These are phyloP conservation scores for Sphenodon punctatus DNA, from an alignment of 2,797 vertebrate genomes.

Conservation along the genomic window DNA sequence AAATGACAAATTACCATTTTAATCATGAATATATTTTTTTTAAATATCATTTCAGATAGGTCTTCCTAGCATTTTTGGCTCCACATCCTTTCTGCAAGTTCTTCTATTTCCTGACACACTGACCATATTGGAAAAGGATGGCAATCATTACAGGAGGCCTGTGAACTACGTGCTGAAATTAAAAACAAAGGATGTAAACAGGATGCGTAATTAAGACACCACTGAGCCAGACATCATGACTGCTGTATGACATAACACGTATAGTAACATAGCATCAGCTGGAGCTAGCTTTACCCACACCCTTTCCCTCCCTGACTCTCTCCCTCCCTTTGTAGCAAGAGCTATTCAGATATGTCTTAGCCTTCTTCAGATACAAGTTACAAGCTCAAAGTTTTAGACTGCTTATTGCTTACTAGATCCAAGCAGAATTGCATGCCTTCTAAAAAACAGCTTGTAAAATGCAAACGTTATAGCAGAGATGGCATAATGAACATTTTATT, in stretches of 20 bases:
- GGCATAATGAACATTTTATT: slow-evolving; percentile 25
- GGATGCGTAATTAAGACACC: slow-evolving; percentile 85
- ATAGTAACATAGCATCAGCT: slow-evolving; percentile 34
- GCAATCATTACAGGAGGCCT: slow-evolving; percentile 54
- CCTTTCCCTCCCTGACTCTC: not conserved
- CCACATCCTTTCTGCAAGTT: slow-evolving; percentile 23
- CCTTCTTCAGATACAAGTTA: slow-evolving; percentile 4
- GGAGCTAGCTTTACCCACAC: slow-evolving; percentile 1
- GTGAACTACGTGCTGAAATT: slow-evolving; percentile 76
- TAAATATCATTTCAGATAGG: slow-evolving; percentile 52
- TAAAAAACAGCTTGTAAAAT: slow-evolving; percentile 6
- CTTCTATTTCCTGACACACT: slow-evolving; percentile 60
- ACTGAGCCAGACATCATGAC: slow-evolving; percentile 77
- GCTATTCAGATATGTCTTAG: not conserved
- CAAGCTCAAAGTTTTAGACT: slow-evolving; percentile 8
- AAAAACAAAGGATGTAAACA: slow-evolving; percentile 87
- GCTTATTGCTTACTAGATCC: not conserved
- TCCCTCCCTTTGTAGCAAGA: slow-evolving; percentile 4
- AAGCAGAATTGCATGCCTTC: not conserved
- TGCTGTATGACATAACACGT: slow-evolving; percentile 72
- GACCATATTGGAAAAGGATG: slow-evolving; percentile 68
- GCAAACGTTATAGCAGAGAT: slow-evolving; percentile 36
- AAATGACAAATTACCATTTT: slow-evolving; percentile 36
- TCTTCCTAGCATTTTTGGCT: slow-evolving; percentile 40
- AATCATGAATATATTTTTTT: slow-evolving; percentile 49